Percentiles rank a stretch among this genome's conserved stretches.
phyloP scores from a whole-genome alignment of 1,140 invertebrate genomes.

The Drosophila leontia region DNA sequence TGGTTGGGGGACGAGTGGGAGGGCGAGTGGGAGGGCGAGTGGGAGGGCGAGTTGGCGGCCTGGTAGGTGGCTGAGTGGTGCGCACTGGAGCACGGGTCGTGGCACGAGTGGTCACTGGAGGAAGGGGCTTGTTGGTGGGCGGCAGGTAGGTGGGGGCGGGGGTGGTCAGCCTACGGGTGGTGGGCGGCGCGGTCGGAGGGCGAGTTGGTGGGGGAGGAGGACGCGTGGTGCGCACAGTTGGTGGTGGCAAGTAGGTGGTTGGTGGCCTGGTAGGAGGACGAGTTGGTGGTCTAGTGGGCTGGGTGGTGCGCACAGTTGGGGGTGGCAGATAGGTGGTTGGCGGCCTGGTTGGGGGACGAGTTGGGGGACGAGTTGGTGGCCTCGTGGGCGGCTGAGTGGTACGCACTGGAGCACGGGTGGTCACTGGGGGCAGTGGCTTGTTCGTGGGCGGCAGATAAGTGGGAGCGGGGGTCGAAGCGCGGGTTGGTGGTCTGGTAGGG shows the following conservation, averaged over 20 bases:
- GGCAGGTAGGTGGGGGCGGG: slow-evolving; percentile 20
- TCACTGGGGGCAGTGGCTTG: slow-evolving; percentile 7
- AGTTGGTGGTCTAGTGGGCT: slow-evolving; percentile 36
- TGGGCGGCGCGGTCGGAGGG: slow-evolving; percentile 28
- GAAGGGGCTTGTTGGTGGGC: slow-evolving; percentile 24
- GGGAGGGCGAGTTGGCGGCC: slow-evolving; percentile 50
- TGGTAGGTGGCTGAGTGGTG: slow-evolving; percentile 52
- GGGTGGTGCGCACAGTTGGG: slow-evolving; percentile 41
- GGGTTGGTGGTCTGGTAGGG: slow-evolving; percentile 28
- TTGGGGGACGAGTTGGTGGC: slow-evolving; percentile 35
- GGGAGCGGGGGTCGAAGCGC: not conserved
- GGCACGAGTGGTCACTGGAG: slow-evolving; percentile 16
- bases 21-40: too few species aligned
- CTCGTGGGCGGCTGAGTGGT: slow-evolving; percentile 20
- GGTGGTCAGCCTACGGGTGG: slow-evolving; percentile 18
- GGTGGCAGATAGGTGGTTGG: slow-evolving; percentile 11
- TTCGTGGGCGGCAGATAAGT: slow-evolving; percentile 6
- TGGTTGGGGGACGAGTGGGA: too few species aligned
- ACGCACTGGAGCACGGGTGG: not conserved
- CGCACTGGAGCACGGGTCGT: slow-evolving; percentile 37
- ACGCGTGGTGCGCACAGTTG: not conserved
- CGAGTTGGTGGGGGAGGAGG: slow-evolving; percentile 37
- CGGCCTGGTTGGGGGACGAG: slow-evolving; percentile 21
- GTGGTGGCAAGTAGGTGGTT: slow-evolving; percentile 14
- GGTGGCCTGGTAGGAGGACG: slow-evolving; percentile 54